Evolutionary conservation across 2,797 vertebrate species (phyloP), one percentile per base, ranked within the genome.

Genomic region (Melopsittacus undulatus): DNA sequence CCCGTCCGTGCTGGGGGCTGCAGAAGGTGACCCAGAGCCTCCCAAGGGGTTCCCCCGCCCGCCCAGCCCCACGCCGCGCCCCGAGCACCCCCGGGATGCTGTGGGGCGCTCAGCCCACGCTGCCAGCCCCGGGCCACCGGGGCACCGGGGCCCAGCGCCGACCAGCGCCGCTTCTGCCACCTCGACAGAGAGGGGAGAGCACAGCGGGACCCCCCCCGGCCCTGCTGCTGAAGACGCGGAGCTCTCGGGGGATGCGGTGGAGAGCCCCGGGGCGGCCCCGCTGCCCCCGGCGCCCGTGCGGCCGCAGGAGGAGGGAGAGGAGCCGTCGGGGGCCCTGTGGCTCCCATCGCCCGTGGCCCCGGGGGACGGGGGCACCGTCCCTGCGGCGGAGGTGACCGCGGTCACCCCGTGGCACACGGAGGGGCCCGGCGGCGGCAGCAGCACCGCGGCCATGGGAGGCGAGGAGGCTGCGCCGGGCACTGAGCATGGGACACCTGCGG

Each of bases 291-390:
- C 66, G 0, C 87, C 96, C 46, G 30, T 63, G 6, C 73, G 63
- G 74, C 43, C n/a, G 2, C 76, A 94, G 29, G 96, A 97, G 64
- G 96, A 92, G 34, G 96, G 92, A 48, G 96, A 97, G 88, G 95
- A 97, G 52, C 94, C 59, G 17, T 96, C 95, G 13, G 96, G 96
- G 8, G 66, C 95, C 22, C 74, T 7, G 22, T 96, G 97, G 97
- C 20, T 93, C n/a, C 70, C 83, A 19, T 93, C 87, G 2, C 76
- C 95, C 0, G 3, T 0, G 1, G 30, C 14, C 8, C 76, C 83
- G 0, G 59, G 59, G 64, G 43, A 83, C 2, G 4, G 38, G 2
- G 57, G 67, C 77, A 42, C 68, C 3, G 49, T 48, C 63, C 69
- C 93, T 7, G 4, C 7, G 5, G 80, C 14, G 2, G 56, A 88